Conservation (phyloP, 2,113 vertebrate genomes). For the Sminthopsis crassicaudata region DNA sequence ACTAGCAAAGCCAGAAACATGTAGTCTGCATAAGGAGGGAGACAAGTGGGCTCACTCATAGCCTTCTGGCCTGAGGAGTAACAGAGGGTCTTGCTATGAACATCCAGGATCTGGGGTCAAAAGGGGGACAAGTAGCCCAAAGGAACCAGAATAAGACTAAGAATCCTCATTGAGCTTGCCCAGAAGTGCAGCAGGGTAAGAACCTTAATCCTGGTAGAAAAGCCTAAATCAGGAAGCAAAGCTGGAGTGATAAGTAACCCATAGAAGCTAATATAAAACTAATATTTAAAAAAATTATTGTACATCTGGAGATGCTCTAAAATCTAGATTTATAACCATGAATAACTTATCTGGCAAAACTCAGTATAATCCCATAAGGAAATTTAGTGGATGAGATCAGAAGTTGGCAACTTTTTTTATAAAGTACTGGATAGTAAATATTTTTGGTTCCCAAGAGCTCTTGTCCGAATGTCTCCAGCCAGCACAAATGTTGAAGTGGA, state of each 20-base stretch:
- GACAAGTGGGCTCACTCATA: background rate
- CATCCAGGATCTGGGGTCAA: background rate
- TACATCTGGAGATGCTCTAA: background rate
- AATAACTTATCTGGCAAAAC: background rate
- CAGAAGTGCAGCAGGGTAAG: background rate
- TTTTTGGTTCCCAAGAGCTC: too few species aligned
- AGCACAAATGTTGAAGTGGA: too few species aligned
- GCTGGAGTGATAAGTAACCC: background rate
- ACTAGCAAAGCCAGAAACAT: background rate
- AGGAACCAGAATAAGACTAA: background rate
- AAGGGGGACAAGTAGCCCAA: background rate
- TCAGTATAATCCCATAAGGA: background rate
- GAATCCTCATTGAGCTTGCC: background rate
- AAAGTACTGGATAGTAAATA: background rate
- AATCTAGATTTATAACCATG: background rate
- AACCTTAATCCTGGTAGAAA: background rate
- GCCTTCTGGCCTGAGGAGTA: background rate
- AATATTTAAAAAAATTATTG: background rate
- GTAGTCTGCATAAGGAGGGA: background rate
- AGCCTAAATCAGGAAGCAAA: background rate
- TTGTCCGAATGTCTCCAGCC: too few species aligned
- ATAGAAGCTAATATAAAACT: background rate
- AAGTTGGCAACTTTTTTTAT: background rate
- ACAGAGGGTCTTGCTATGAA: background rate
- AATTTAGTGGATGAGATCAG: background rate